A percentile compares a stretch with the other conserved stretches of the same genome.
These are phyloP conservation scores for Clinocottus analis DNA, from an alignment of 2,113 vertebrate species.

Conservation along the genomic window DNA sequence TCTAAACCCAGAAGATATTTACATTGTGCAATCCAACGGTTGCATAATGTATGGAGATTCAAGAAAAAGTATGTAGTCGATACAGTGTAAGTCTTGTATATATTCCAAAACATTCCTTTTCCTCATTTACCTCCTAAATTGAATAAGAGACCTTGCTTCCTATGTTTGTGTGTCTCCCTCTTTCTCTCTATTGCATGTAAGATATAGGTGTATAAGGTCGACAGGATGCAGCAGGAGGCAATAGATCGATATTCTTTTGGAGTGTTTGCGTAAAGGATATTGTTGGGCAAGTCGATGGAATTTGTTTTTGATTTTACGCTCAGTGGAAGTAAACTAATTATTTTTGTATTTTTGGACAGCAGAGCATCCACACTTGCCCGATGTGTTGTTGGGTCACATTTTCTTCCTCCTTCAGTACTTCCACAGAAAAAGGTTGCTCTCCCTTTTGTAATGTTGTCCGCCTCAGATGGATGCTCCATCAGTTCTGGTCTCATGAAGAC, in stretches of 20 bases:
- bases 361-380: not conserved
- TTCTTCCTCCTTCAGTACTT: not conserved
- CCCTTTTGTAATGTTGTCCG: not conserved
- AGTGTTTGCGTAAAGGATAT: constrained; percentile 27
- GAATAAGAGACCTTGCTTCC: not conserved
- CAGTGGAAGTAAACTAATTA: not conserved
- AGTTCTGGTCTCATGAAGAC: not conserved
- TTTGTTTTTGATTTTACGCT: constrained; percentile 3
- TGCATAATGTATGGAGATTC: not conserved
- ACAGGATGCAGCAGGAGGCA: not conserved
- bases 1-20: constrained; percentile 44
- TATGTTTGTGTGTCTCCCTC: not conserved
- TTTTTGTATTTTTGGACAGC: not conserved
- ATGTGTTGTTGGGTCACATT: not conserved
- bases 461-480: not conserved
- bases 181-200: not conserved
- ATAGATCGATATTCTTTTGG: constrained; percentile 23
- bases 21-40: constrained; percentile 11
- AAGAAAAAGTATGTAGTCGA: too few relatives aligned
- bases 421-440: not conserved
- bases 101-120: too few relatives aligned
- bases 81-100: too few relatives aligned
- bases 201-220: not conserved
- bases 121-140: constrained; percentile 11
- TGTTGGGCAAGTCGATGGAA: constrained; percentile 21